A percentile compares a stretch with the other conserved stretches of the same genome.
Conservation (phyloP, 2,888 invertebrate genomes). For the Meloe dianella region DNA sequence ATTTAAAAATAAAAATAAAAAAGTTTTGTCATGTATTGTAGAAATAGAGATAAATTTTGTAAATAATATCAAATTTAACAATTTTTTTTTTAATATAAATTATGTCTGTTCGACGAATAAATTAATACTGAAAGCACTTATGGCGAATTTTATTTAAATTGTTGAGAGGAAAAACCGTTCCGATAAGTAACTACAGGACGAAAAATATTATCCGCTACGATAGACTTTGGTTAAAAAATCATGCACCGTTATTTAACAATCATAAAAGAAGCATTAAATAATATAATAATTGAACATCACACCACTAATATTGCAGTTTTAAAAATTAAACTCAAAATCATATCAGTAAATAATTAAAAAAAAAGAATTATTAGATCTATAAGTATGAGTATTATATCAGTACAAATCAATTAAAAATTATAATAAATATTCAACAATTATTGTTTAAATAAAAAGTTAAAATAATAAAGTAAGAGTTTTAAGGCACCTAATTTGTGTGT, state of each 20-base stretch:
- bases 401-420: conserved; percentile 15
- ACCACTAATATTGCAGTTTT: conserved; percentile 5
- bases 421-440: conserved; percentile 22
- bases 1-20: not conserved
- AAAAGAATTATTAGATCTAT: conserved; percentile 10
- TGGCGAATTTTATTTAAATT: conserved; percentile 7
- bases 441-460: conserved; percentile 14
- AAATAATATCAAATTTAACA: conserved; percentile 18
- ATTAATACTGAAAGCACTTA: conserved; percentile 20
- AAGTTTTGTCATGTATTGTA: conserved; percentile 14
- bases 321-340: not conserved
- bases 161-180: not conserved
- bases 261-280: not conserved
- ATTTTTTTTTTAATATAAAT: not conserved
- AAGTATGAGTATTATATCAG: conserved; percentile 28
- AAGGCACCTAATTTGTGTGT: conserved; percentile 28
- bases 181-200: not conserved
- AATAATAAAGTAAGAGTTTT: conserved; percentile 16
- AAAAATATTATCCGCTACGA: not conserved
- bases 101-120: conserved; percentile 10
- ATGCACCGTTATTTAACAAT: not conserved
- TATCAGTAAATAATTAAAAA: conserved; percentile 2
- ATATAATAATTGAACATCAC: not conserved
- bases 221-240: not conserved
- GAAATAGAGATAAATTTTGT: conserved; percentile 17